Evolutionary conservation across 2,888 invertebrate species (phyloP).

Genomic region (Neocrepidodera transversa): DNA sequence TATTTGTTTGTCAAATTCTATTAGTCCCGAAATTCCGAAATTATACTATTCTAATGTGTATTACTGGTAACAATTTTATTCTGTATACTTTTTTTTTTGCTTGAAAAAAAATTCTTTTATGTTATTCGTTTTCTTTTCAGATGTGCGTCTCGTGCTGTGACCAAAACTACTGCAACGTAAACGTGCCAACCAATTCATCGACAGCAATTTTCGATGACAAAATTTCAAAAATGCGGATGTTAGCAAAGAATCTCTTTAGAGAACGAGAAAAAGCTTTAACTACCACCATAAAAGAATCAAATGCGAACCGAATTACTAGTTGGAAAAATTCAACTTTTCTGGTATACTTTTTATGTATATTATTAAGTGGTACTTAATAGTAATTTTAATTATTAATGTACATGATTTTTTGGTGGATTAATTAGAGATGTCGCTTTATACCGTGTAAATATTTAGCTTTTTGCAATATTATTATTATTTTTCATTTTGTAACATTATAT

Average conservation of each 20-base stretch:
- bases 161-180: slow-evolving; percentile 69
- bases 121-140: slow-evolving; percentile 56
- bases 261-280: slow-evolving; percentile 59
- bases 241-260: slow-evolving; percentile 58
- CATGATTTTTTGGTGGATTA: slow-evolving; percentile 2
- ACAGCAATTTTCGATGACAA: slow-evolving; percentile 64
- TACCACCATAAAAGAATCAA: slow-evolving; percentile 56
- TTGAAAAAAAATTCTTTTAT: too few relatives aligned
- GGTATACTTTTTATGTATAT: slow-evolving; percentile 29
- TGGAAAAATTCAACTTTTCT: slow-evolving; percentile 31
- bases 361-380: slow-evolving; percentile 22
- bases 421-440: slow-evolving; percentile 17
- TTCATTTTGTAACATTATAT: background rate
- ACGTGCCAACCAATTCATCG: slow-evolving; percentile 67
- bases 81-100: too few relatives aligned
- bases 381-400: slow-evolving; percentile 1
- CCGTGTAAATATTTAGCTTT: slow-evolving; percentile 24
- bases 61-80: too few relatives aligned
- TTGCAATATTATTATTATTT: background rate
- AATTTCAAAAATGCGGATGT: slow-evolving; percentile 60
- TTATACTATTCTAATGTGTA: too few relatives aligned
- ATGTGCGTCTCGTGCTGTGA: slow-evolving; percentile 71
- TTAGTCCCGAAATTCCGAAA: too few relatives aligned
- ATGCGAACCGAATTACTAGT: slow-evolving; percentile 25
- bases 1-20: too few relatives aligned